Base-by-base conservation (phyloP, 1,140 invertebrate genomes). In the Kradibia gibbosae region DNA sequence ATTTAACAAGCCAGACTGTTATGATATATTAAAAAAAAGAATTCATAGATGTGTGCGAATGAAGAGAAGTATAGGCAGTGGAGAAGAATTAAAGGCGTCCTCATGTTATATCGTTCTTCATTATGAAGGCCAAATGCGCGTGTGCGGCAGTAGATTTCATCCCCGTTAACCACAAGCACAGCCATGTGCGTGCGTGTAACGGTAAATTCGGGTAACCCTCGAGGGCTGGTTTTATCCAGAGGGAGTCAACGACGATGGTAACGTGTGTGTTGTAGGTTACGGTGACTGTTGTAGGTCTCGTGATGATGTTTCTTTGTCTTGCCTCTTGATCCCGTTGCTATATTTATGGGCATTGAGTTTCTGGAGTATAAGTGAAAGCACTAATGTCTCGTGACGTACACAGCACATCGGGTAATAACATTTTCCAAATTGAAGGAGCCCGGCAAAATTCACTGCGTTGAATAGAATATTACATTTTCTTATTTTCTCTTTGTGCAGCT, bases 331-430 rank as follows among this genome's bases (percentile, higher is more conserved):
- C 42, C 42, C 42, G 25, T 17, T 34, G 31, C 62, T 39, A 39
- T 70, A 53, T 70, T 65, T 57, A 17, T 53, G n/a, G 39, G 34
- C 15, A 45, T 28, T 42, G 50, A 65, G 72, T 79, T 25, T 79
- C n/a, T 48, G 76, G 62, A 1, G 25, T 50, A 53, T 78, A 78
- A 78, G 76, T 78, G 76, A 78, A 78, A 70, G 60, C 62, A 34
- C 20, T 53, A 45, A 50, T 67, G 45, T 67, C 53, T 13, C 45
- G 42, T 28, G 53, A 28, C 36, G 42, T 48, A 57, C 76, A 0
- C 2, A n/a, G 22, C 17, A 28, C 22, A 53, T n/a, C 48, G 50
- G 8, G 45, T 55, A 71, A 71, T 72, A 79, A 79, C 57, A 55
- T 72, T 72, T n/a, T 28, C 39, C 48, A 36, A 78, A 70, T 78